These are phyloP conservation scores for Carettochelys insculpta DNA, from an alignment of 2,113 vertebrate genomes.

Conservation along the genomic window DNA sequence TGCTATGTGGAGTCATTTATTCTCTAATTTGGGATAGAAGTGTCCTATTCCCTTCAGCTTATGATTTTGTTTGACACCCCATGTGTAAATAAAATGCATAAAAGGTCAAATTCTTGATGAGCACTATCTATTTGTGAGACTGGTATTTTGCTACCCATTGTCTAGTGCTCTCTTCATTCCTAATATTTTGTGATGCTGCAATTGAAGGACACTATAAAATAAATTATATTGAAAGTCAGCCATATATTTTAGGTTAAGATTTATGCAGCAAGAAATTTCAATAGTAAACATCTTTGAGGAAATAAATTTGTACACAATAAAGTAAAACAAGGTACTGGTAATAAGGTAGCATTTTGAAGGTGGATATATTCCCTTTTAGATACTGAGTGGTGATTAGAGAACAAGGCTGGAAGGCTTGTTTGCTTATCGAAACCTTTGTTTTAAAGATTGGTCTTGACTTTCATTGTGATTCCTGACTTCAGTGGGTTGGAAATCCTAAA, in stretches of 20 bases:
- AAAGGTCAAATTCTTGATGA: slow-evolving; percentile 63
- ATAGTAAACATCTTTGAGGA: slow-evolving; percentile 33
- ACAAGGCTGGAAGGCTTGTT: background rate
- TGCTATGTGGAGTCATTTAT: background rate
- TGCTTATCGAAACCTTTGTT: background rate
- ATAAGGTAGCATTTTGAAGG: background rate
- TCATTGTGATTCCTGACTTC: background rate
- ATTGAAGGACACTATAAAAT: slow-evolving; percentile 54
- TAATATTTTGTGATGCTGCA: slow-evolving; percentile 48
- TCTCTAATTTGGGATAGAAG: background rate
- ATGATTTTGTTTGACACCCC: background rate
- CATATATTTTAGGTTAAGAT: slow-evolving; percentile 53
- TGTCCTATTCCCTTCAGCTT: background rate
- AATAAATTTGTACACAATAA: background rate
- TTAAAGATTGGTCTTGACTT: background rate
- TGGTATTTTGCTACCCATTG: slow-evolving; percentile 45
- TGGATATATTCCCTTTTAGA: background rate
- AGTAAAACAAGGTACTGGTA: background rate
- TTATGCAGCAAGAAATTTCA: slow-evolving; percentile 31
- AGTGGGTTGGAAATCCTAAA: background rate
- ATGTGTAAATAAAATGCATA: slow-evolving; percentile 13
- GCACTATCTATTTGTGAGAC: slow-evolving; percentile 10
- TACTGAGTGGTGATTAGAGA: background rate
- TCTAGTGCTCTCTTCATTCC: slow-evolving; percentile 54
- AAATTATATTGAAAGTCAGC: slow-evolving; percentile 65